phyloP scores from a whole-genome alignment of 2,113 vertebrate species.

The Melierax canorus region DNA sequence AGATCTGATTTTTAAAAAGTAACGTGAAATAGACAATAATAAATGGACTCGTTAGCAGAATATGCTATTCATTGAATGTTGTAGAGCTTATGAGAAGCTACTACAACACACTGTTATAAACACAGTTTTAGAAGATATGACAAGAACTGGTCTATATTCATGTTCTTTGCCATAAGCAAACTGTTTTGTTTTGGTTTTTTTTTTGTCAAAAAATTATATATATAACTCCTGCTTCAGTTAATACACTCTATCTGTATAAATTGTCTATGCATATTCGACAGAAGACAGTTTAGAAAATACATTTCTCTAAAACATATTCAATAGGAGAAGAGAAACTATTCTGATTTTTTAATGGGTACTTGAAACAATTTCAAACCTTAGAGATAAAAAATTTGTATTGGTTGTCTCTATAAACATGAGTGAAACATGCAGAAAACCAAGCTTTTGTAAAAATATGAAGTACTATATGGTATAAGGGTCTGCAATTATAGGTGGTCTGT shows the following conservation, averaged over 20 bases:
- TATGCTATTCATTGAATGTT: not conserved
- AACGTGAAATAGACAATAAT: not conserved
- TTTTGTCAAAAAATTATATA: not conserved
- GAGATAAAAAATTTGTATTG: not conserved
- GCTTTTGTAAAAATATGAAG: not conserved
- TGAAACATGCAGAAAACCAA: not conserved
- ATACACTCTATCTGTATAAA: not conserved
- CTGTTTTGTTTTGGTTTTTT: not conserved
- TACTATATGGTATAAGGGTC: not conserved
- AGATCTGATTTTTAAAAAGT: not conserved
- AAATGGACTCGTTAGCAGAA: not conserved
- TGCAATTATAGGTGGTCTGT: not conserved
- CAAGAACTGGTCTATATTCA: not conserved
- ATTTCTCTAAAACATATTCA: not conserved
- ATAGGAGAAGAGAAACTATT: not conserved
- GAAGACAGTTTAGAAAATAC: not conserved
- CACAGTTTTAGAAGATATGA: not conserved
- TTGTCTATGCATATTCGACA: not conserved
- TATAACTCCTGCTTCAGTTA: not conserved
- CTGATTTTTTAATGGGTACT: not conserved
- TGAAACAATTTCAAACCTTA: not conserved
- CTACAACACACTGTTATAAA: not conserved
- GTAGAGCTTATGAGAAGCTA: not conserved
- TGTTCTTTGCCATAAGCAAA: not conserved
- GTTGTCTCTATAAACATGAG: not conserved